phyloP scores from a whole-genome alignment of 2,797 vertebrate species.

The Phrynocephalus guinanensis region DNA sequence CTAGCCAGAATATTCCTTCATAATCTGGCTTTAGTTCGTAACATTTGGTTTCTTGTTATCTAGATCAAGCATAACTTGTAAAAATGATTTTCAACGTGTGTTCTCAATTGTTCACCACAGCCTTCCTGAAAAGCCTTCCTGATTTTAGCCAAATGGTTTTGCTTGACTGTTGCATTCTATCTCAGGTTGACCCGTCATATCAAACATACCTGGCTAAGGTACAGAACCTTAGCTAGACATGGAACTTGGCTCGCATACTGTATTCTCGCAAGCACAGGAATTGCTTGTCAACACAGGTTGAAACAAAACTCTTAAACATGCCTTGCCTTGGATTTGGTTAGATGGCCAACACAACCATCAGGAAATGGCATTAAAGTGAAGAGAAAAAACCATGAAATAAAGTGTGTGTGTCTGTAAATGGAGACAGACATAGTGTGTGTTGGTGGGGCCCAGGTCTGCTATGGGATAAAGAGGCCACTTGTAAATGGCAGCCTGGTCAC shows the following conservation, averaged over 20 bases:
- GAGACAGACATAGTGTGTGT: not conserved
- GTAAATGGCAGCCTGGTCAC: not conserved
- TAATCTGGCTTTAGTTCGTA: constrained; percentile 51
- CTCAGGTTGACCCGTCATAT: constrained; percentile 52
- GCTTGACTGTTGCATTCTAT: constrained; percentile 28
- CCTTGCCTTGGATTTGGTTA: not conserved
- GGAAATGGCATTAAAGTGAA: not conserved
- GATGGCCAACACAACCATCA: not conserved
- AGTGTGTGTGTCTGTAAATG: not conserved
- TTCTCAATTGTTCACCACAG: constrained; percentile 41
- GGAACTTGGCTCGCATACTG: constrained; percentile 21
- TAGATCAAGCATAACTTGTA: constrained; percentile 72
- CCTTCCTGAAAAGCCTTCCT: constrained; percentile 53
- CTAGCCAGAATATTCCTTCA: constrained; percentile 59
- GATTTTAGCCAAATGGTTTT: constrained; percentile 28
- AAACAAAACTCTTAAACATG: constrained; percentile 7
- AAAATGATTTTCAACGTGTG: constrained; percentile 60
- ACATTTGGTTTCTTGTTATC: constrained; percentile 61
- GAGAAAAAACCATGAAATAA: not conserved
- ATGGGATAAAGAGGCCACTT: not conserved
- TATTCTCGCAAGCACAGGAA: constrained; percentile 49
- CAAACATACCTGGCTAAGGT: constrained; percentile 41
- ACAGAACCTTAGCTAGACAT: constrained; percentile 8
- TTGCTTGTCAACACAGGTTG: constrained; percentile 7
- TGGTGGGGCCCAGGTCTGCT: not conserved